Percentiles rank a stretch among this genome's conserved stretches.
These are phyloP conservation scores for Drosophila leonis DNA, from an alignment of 2,888 invertebrate species.

Conservation along the genomic window DNA sequence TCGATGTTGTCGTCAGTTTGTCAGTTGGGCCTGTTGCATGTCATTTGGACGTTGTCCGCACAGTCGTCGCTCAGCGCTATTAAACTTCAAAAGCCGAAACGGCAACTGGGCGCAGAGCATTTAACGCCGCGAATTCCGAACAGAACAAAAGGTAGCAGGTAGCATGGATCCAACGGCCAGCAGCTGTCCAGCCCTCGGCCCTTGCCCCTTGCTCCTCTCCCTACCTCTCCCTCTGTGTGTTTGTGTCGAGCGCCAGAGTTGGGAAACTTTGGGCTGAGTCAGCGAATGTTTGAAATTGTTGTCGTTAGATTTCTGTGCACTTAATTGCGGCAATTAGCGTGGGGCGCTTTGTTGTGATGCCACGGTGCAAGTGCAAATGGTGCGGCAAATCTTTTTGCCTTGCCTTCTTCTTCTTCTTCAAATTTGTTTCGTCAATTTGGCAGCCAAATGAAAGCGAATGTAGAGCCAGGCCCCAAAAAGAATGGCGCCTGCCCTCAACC, in stretches of 20 bases:
- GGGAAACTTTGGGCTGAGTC: conserved; percentile 37
- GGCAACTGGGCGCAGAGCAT: conserved; percentile 80
- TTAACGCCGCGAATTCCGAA: conserved; percentile 75
- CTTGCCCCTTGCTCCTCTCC: not conserved
- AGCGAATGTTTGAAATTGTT: conserved; percentile 57
- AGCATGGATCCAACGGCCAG: conserved; percentile 11
- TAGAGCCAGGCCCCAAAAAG: conserved; percentile 15
- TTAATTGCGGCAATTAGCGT: conserved; percentile 80
- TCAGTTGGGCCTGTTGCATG: conserved; percentile 36
- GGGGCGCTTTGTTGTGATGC: conserved; percentile 78
- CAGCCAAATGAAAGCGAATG: conserved; percentile 35
- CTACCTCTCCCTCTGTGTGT: not conserved
- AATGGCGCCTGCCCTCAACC: not conserved
- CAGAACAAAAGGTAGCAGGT: conserved; percentile 42
- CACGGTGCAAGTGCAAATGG: conserved; percentile 75
- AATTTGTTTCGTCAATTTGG: conserved; percentile 19
- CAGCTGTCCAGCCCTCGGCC: conserved; percentile 3
- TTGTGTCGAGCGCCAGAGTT: not conserved
- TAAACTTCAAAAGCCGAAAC: conserved; percentile 73
- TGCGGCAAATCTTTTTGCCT: conserved; percentile 56
- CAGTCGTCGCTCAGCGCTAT: conserved; percentile 63
- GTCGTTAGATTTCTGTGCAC: conserved; percentile 75
- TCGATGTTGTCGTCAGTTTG: conserved; percentile 17
- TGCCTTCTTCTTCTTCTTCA: conserved; percentile 3
- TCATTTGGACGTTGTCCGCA: conserved; percentile 33